Evolutionary conservation across 2,797 vertebrate genomes (phyloP), one percentile per base, ranked within the genome.

Genomic region (Leptatherina wallacei): DNA sequence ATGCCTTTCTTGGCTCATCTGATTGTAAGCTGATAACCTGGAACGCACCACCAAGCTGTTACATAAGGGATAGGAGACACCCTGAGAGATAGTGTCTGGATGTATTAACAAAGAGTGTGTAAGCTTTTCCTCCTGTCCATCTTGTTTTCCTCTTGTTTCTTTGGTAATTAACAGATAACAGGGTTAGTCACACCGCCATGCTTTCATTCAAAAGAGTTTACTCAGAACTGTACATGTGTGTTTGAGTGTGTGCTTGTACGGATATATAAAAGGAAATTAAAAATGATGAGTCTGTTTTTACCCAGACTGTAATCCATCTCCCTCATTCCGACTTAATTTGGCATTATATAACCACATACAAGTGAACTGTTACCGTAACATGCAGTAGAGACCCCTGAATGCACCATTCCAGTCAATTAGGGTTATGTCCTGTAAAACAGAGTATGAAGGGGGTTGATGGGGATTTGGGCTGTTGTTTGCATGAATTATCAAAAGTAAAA

Each of bases 21-120:
- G 75, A 85, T 88, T 71, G 81, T 90, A 90, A 92, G 57, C 66
- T 72, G 87, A 90, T 91, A 88, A 83, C 81, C 65, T 80, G 51
- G 69, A 73, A 61, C 52, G 9, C 73, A 77, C 73, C 47, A 70
- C 64, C 79, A 82, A 84, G 85, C 83, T 77, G 82, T 91, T 92
- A 85, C 81, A 87, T 90, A 90, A 92, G 75, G 66, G 44, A 77
- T 2, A 80, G 80, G 61, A 79, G 81, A 82, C 75, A 78, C 74
- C 72, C 71, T 70, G 63, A 78, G 73, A 78, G 65, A 54, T 49
- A 52, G 52, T 72, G 65, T 51, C 22, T 65, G 59, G 49, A 60
- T 56, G 58, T 33, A 52, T 20, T 42, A 33, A 44, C 33, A 0
- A 70, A 27, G 65, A 66, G 35, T 73, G 54, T 72, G 40, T 59